These are phyloP conservation scores for Clarias macrocephalus DNA, from an alignment of 2,113 vertebrate species.

Conservation along the genomic window DNA sequence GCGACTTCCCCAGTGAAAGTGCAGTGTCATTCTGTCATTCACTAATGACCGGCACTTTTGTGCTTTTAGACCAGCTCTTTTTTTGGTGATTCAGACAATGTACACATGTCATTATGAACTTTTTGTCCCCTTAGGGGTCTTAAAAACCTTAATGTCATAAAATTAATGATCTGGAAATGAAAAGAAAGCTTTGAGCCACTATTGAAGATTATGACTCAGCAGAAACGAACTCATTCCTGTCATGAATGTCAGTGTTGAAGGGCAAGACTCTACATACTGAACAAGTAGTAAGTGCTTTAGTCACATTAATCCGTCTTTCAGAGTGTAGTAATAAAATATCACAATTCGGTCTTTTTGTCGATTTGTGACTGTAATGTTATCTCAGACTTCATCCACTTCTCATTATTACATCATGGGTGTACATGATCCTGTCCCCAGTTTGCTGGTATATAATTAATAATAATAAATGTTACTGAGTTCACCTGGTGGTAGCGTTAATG, in stretches of 20 bases:
- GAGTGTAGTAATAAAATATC: neutral
- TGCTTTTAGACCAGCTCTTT: neutral
- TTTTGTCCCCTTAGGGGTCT: neutral
- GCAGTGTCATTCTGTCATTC: neutral
- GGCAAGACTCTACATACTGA: neutral
- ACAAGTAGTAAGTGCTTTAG: neutral
- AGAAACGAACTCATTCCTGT: neutral
- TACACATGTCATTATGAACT: neutral
- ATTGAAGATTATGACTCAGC: neutral
- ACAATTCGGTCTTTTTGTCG: neutral
- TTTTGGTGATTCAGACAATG: neutral
- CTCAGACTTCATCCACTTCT: neutral
- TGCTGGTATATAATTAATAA: no score
- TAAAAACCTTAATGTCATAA: neutral
- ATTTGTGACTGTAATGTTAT: neutral
- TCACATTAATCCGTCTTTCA: neutral
- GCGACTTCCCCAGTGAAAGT: neutral
- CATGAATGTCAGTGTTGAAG: neutral
- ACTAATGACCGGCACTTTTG: neutral
- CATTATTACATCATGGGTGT: neutral
- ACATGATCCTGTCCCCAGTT: no score
- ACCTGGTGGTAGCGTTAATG: no score
- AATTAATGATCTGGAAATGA: slow-evolving; percentile 4
- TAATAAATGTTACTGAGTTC: no score
- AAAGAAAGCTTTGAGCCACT: neutral